Evolutionary conservation across 2,113 vertebrate genomes (phyloP).

Genomic region (Cyprinus carpio): DNA sequence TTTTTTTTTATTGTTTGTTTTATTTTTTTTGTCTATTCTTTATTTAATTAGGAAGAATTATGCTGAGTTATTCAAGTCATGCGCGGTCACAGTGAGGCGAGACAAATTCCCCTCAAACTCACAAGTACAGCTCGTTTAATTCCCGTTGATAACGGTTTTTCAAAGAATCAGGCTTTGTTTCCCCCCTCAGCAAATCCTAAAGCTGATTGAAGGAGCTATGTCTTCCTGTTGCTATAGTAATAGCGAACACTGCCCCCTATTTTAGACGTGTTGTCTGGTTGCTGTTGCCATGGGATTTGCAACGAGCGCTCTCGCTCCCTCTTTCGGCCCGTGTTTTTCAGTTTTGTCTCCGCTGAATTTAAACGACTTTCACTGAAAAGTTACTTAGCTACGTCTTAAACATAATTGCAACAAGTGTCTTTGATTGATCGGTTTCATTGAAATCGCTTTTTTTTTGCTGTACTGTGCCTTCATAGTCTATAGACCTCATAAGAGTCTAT

Average conservation of each 20-base stretch:
- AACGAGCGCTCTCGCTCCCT: slow-evolving; percentile 58
- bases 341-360: slow-evolving; percentile 25
- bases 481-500: too few relatives aligned
- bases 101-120: slow-evolving; percentile 48
- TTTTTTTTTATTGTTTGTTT: neutral
- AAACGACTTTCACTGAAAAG: slow-evolving; percentile 46
- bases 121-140: slow-evolving; percentile 52
- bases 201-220: slow-evolving; percentile 71
- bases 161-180: slow-evolving; percentile 70
- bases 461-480: neutral
- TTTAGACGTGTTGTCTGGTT: slow-evolving; percentile 82
- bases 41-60: too few relatives aligned
- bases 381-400: slow-evolving; percentile 4
- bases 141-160: slow-evolving; percentile 59
- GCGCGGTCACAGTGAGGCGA: slow-evolving; percentile 25
- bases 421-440: neutral
- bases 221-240: slow-evolving; percentile 84
- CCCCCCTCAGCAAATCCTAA: slow-evolving; percentile 72
- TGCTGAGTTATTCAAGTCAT: slow-evolving; percentile 19
- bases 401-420: slow-evolving; percentile 34
- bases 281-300: slow-evolving; percentile 85
- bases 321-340: slow-evolving; percentile 63
- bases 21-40: too few relatives aligned
- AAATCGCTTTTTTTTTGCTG: neutral
- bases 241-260: slow-evolving; percentile 85